Evolutionary conservation across 2,888 invertebrate species (phyloP).

Genomic region (Oxyteleia sp.): DNA sequence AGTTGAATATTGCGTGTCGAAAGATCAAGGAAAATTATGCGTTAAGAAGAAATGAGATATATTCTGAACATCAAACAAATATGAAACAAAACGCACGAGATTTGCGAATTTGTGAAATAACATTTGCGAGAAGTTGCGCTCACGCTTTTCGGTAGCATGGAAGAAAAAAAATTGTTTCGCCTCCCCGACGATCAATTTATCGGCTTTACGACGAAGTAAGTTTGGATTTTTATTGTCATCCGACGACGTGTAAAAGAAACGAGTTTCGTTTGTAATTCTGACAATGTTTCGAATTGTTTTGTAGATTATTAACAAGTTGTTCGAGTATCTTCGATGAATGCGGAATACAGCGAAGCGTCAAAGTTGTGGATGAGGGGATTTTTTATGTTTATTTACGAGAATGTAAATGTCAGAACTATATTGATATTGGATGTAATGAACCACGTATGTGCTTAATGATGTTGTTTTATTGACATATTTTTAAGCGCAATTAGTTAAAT

Average conservation of each 20-base stretch:
- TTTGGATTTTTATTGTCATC: no score
- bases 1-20: slow-evolving; percentile 64
- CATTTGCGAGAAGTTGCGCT: neutral
- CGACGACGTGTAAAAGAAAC: neutral
- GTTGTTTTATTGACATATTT: no score
- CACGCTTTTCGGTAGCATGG: neutral
- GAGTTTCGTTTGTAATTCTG: neutral
- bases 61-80: slow-evolving; percentile 51
- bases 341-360: no score
- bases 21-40: slow-evolving; percentile 60
- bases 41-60: slow-evolving; percentile 34
- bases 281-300: no score
- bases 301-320: neutral
- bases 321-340: neutral
- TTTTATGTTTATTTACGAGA: no score
- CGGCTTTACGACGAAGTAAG: no score
- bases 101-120: slow-evolving; percentile 30
- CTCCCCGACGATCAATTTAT: slow-evolving; percentile 1
- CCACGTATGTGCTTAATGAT: no score
- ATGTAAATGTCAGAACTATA: no score
- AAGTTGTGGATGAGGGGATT: no score
- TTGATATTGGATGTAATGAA: no score
- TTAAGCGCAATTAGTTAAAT: no score
- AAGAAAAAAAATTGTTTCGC: slow-evolving; percentile 2
- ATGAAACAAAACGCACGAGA: slow-evolving; percentile 15